phyloP scores from a whole-genome alignment of 2,888 invertebrate genomes.

The Nomada flava region DNA sequence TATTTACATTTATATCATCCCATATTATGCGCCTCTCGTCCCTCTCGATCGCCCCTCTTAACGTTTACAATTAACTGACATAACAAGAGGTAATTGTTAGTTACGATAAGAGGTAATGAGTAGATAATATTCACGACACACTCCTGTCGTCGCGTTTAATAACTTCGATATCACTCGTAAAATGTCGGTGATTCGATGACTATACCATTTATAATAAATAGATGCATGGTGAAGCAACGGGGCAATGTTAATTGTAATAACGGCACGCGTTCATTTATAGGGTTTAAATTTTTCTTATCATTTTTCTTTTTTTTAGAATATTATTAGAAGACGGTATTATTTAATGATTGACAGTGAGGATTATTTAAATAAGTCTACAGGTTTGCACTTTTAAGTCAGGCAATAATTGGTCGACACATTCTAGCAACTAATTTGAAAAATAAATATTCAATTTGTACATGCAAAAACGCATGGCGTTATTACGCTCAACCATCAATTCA shows the following conservation, averaged over 20 bases:
- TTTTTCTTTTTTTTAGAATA: background rate
- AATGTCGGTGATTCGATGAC: slow-evolving; percentile 36
- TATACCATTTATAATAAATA: slow-evolving; percentile 8
- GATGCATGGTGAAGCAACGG: slow-evolving; percentile 15
- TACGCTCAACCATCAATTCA: slow-evolving; percentile 1
- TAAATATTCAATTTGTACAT: background rate
- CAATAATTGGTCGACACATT: background rate
- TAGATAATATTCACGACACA: background rate
- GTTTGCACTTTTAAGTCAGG: slow-evolving; percentile 1
- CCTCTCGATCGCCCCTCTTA: slow-evolving; percentile 1
- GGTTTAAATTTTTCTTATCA: background rate
- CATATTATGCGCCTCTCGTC: slow-evolving; percentile 4
- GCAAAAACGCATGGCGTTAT: background rate
- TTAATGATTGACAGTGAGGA: slow-evolving; percentile 1
- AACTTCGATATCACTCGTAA: slow-evolving; percentile 10
- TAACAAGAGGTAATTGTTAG: slow-evolving; percentile 55
- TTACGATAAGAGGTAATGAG: slow-evolving; percentile 43
- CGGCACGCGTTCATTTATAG: background rate
- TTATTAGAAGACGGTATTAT: background rate
- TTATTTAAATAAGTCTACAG: background rate
- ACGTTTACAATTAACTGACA: slow-evolving; percentile 37
- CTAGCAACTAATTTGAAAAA: background rate
- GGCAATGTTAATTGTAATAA: slow-evolving; percentile 16
- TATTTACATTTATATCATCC: slow-evolving; percentile 62
- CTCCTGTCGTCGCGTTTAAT: background rate